Conservation (phyloP, 2,888 invertebrate species). For the Brachypalpus laphriformis region DNA sequence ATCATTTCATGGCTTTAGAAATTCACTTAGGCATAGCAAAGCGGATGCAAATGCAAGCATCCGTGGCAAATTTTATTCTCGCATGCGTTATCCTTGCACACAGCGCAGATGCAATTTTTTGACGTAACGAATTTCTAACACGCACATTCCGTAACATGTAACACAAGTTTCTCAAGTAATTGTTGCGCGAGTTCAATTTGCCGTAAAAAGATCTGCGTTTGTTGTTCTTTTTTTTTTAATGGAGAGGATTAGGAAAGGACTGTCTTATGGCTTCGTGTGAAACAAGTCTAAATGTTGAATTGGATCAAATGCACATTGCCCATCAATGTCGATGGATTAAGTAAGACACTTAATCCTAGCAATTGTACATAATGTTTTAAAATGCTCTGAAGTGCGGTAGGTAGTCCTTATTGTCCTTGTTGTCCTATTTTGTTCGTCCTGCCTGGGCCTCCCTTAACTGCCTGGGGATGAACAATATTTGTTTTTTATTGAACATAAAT, state of each 20-base stretch:
- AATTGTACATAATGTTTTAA: conserved; percentile 26
- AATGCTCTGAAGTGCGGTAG: conserved; percentile 51
- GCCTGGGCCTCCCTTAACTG: not conserved
- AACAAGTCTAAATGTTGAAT: conserved; percentile 31
- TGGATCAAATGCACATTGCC: conserved; percentile 49
- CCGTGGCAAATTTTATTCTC: conserved; percentile 68
- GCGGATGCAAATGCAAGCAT: conserved; percentile 71
- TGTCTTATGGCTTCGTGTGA: not conserved
- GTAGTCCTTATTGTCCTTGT: not conserved
- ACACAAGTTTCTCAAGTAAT: not conserved
- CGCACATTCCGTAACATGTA: conserved; percentile 40
- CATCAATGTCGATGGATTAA: conserved; percentile 38
- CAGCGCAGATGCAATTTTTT: conserved; percentile 54
- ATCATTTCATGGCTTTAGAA: conserved; percentile 61
- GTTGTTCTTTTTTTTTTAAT: conserved; percentile 40
- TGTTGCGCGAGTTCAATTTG: conserved; percentile 60
- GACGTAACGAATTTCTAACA: conserved; percentile 5
- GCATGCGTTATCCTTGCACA: conserved; percentile 1
- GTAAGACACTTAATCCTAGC: conserved; percentile 49
- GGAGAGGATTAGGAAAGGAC: not conserved
- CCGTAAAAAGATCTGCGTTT: conserved; percentile 48
- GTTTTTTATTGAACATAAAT: conserved; percentile 66
- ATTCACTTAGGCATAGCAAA: conserved; percentile 68
- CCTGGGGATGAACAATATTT: conserved; percentile 53
- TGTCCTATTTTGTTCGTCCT: not conserved